Evolutionary conservation across 1,140 invertebrate genomes (phyloP), one percentile per base, ranked within the genome.

Genomic region (Saxidomus purpurata): DNA sequence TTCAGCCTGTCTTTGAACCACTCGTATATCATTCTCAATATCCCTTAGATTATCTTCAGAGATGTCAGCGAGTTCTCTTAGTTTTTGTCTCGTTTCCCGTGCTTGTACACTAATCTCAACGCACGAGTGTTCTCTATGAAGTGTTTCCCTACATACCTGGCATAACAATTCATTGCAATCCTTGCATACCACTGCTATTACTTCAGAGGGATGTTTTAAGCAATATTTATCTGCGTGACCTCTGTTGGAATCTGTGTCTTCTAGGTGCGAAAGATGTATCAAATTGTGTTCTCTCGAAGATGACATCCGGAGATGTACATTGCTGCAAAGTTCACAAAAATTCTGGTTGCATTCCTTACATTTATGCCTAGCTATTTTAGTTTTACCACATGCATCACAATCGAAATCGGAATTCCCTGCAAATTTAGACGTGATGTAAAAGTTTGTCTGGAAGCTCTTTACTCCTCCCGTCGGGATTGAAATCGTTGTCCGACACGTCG

Each of bases 331-430:
- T 55, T 55, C n/a, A 47, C 76, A 79, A 19, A 79, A 79, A 79
- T 79, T 49, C 31, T 79, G 76, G 4, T 34, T n/a, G 49, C 76
- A 79, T 79, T 79, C 40, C 22, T 22, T 6, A 55, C 76, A 79
- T 49, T 55, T 36, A 59, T 49, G 25, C 1, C 4, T 79, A 0
- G 76, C 76, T 36, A 11, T 28, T 22, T 49, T 9, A 52, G 1
- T 36, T 11, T 22, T 13, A 34, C 49, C 43, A 25, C 76, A 79
- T 38, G 17, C 76, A 22, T 79, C 76, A 55, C 76, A 79, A 34
- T 79, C 76, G 2, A 79, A 22, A n/a, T 79, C 49, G 9, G 31
- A 55, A 0, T 31, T 49, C 3, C 9, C 4, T 4, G 9, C 49
- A 25, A 11, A 1, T 1, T 34, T 19, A 17, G 76, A 34, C 3